Percentiles rank a stretch among this genome's conserved stretches.
Conservation (phyloP, 2,113 vertebrate species). For the Halcyon senegalensis region DNA sequence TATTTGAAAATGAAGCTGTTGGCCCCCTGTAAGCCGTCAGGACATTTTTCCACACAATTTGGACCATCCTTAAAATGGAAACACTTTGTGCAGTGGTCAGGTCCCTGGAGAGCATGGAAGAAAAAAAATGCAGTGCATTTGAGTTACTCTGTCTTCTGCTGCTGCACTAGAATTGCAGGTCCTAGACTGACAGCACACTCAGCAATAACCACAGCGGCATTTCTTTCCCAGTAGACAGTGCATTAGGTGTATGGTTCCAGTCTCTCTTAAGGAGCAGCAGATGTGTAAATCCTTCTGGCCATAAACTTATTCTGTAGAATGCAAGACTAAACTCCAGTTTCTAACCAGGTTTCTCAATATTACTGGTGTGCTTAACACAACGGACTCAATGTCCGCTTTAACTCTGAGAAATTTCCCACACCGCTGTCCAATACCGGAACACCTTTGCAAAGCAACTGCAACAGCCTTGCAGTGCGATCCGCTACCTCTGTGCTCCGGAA, state of each 20-base stretch:
- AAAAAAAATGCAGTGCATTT: not conserved
- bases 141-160: not conserved
- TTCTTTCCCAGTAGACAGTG: not conserved
- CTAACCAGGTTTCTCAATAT: not conserved
- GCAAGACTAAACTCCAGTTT: not conserved
- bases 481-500: not conserved
- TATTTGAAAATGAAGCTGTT: slow-evolving; percentile 98
- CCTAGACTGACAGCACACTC: not conserved
- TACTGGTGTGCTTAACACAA: not conserved
- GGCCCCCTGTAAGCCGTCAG: slow-evolving; percentile 92
- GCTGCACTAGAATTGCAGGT: not conserved
- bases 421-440: not conserved
- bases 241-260: not conserved
- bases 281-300: not conserved
- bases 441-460: not conserved
- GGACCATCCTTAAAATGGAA: slow-evolving; percentile 96
- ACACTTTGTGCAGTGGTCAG: slow-evolving; percentile 93
- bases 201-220: not conserved
- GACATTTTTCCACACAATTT: slow-evolving; percentile 96
- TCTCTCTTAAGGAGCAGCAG: not conserved
- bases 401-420: not conserved
- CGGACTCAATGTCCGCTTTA: not conserved
- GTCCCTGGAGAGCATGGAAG: slow-evolving; percentile 77
- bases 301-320: not conserved
- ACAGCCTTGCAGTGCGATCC: not conserved